Conservation (phyloP, 2,797 vertebrate species). For the Thalassophryne amazonica region DNA sequence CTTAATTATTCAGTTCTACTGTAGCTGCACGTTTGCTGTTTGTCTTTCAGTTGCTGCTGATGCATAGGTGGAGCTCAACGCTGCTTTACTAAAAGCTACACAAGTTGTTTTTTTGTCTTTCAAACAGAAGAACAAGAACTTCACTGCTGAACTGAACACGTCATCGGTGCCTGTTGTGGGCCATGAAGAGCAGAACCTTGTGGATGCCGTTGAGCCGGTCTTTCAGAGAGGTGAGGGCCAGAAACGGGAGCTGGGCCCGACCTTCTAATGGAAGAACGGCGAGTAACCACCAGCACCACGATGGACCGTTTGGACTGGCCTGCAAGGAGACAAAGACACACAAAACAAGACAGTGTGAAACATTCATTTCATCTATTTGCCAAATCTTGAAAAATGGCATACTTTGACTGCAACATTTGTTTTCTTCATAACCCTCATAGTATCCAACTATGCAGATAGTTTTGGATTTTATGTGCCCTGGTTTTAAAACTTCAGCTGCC, state of each 20-base stretch:
- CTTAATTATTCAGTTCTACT: not conserved
- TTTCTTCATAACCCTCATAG: too few relatives aligned
- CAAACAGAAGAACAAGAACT: slow-evolving; percentile 24
- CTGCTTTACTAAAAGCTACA: not conserved
- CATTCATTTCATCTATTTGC: too few relatives aligned
- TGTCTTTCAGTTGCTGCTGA: not conserved
- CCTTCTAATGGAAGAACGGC: slow-evolving; percentile 87
- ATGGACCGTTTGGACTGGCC: slow-evolving; percentile 85
- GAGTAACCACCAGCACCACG: slow-evolving; percentile 93
- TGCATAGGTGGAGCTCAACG: not conserved
- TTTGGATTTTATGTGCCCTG: too few relatives aligned
- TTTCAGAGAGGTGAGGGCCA: slow-evolving; percentile 87
- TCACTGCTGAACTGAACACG: slow-evolving; percentile 20
- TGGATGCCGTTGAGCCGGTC: slow-evolving; percentile 86
- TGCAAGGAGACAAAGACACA: slow-evolving; percentile 49
- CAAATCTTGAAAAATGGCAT: too few relatives aligned
- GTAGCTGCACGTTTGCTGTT: not conserved
- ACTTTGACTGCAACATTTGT: too few relatives aligned
- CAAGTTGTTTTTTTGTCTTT: slow-evolving; percentile 31
- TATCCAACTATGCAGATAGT: too few relatives aligned
- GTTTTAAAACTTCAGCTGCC: too few relatives aligned
- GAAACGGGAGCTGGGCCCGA: slow-evolving; percentile 87
- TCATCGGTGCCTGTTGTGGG: slow-evolving; percentile 82
- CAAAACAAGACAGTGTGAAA: not conserved
- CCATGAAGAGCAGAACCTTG: slow-evolving; percentile 86